Base-by-base conservation (phyloP, 2,888 invertebrate species). In the Operophtera brumata region DNA sequence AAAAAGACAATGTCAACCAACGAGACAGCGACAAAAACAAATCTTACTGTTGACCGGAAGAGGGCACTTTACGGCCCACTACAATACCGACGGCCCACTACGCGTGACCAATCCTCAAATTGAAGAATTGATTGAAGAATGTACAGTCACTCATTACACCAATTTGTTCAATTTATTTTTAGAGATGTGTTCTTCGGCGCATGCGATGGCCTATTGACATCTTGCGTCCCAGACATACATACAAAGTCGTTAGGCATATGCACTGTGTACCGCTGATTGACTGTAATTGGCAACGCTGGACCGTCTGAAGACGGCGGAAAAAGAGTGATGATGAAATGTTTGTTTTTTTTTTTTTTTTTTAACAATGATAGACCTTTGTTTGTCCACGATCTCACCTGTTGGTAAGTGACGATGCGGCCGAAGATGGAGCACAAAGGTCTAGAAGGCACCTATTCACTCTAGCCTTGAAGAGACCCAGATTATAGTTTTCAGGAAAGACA, bases 1-100 rank as follows among this genome's bases (percentile, higher is more conserved):
- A 70, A 70, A 59, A 54, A 25, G 12, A 60, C 65, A 64, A 64
- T 46, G 14, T 35, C 40, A 53, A 61, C 63, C 56, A 61, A 55
- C 51, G 43, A 54, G 47, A 47, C 39, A 35, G 52, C 52, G 59
- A 61, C 47, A 62, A 67, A 62, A 64, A 55, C 57, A 57, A 62
- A 53, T 66, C 54, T 67, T 62, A 65, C 61, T 57, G 60, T 53
- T 59, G 62, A 55, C 67, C 71, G 74, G 74, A 73, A 61, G 69
- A 54, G 55, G 48, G 35, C 61, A 50, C 69, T 71, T 70, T 51
- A 30, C 50, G 47, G 62, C 41, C 48, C 59, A 43, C 44, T 55
- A 40, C 30, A 30, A 8, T 30, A 30, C 30, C 9, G 8, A 34
- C 6, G n/a, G n/a, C 34, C 53, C n/a, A n/a, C n/a, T n/a, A n/a